These are phyloP conservation scores for Camptogramma bilineatum DNA, from an alignment of 2,888 invertebrate species.

Conservation along the genomic window DNA sequence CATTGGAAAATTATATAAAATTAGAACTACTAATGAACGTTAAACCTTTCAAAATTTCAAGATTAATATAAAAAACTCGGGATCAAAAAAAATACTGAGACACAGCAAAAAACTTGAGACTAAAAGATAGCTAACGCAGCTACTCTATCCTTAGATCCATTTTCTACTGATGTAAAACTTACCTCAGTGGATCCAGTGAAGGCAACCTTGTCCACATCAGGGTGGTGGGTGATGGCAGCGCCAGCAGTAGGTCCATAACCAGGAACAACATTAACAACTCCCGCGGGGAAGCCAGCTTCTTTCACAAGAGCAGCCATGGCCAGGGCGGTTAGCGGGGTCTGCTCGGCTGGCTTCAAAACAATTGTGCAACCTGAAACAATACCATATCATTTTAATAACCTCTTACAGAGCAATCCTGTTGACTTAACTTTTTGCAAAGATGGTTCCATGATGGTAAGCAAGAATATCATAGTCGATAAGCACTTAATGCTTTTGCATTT, in stretches of 20 bases:
- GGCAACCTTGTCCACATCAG: conserved; percentile 93
- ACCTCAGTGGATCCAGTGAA: conserved; percentile 86
- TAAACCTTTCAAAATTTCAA: too few species aligned
- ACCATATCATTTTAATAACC: background rate
- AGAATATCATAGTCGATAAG: background rate
- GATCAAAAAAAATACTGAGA: too few species aligned
- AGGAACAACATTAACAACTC: conserved; percentile 95
- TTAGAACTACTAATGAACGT: too few species aligned
- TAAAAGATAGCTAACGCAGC: too few species aligned
- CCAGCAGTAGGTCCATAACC: conserved; percentile 93
- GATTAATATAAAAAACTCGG: too few species aligned
- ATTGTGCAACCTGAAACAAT: conserved; percentile 88
- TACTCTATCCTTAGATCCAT: background rate
- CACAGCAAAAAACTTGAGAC: too few species aligned
- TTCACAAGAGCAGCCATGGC: conserved; percentile 93
- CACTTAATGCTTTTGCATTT: too few species aligned
- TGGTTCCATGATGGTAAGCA: background rate
- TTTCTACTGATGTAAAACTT: conserved; percentile 15
- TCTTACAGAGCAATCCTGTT: background rate
- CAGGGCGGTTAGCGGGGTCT: conserved; percentile 95
- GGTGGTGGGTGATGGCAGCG: conserved; percentile 89
- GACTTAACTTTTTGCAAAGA: too few species aligned
- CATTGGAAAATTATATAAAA: too few species aligned
- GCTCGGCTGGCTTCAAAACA: conserved; percentile 96
- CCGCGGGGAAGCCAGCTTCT: conserved; percentile 96